These are phyloP conservation scores for Chrysolina oricalcia DNA, from an alignment of 2,888 invertebrate genomes.

Conservation along the genomic window DNA sequence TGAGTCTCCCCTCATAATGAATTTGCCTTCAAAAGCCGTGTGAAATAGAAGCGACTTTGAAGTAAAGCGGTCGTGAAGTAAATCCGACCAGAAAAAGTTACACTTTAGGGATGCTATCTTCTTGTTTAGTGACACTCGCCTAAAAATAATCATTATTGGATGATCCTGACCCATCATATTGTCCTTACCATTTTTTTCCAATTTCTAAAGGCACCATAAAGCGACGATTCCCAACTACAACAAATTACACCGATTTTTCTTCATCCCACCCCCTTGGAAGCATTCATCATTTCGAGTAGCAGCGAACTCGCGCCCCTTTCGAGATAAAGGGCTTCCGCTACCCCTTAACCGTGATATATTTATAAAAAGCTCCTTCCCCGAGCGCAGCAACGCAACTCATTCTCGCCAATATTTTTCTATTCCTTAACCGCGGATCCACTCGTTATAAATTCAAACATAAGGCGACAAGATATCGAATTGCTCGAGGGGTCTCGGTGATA, in stretches of 20 bases:
- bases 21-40: too few relatives aligned
- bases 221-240: constrained; percentile 1
- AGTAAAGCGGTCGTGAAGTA: too few relatives aligned
- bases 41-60: too few relatives aligned
- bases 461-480: constrained; percentile 5
- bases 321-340: constrained; percentile 23
- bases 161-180: background rate
- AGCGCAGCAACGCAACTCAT: constrained; percentile 13
- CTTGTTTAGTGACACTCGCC: too few relatives aligned
- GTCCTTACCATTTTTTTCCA: background rate
- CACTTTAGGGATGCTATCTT: too few relatives aligned
- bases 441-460: constrained; percentile 11
- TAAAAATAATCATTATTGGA: too few relatives aligned
- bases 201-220: background rate
- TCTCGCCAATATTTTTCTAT: constrained; percentile 21
- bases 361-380: constrained; percentile 19
- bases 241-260: constrained; percentile 19
- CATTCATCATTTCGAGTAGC: constrained; percentile 19
- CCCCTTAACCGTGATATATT: constrained; percentile 23
- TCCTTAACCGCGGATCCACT: constrained; percentile 1
- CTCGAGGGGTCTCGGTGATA: background rate
- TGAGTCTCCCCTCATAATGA: too few relatives aligned
- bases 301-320: constrained; percentile 22
- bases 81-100: too few relatives aligned
- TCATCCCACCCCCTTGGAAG: constrained; percentile 11